Evolutionary conservation across 2,888 invertebrate species (phyloP).

Genomic region (Aradus depressus): DNA sequence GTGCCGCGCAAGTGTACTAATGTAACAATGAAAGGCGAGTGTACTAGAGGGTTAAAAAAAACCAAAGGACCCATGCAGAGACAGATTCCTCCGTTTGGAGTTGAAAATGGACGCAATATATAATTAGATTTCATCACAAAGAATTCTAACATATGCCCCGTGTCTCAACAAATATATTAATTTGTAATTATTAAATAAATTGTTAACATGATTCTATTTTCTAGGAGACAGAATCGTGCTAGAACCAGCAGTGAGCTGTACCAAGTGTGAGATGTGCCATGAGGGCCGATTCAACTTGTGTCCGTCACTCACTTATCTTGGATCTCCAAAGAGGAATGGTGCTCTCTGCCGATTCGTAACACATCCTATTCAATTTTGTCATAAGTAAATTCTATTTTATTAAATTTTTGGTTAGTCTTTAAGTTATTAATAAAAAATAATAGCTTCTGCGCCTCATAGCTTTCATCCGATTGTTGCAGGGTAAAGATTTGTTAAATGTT

Average conservation of each 20-base stretch:
- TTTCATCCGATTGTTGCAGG: not conserved
- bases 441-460: not conserved
- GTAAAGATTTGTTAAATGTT: not conserved
- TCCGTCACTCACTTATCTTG: not conserved
- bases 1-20: too few species aligned
- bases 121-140: too few species aligned
- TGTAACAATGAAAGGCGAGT: too few species aligned
- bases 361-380: not conserved
- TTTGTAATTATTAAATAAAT: too few species aligned
- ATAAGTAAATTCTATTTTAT: not conserved
- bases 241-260: slow-evolving; percentile 4
- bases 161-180: too few species aligned
- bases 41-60: too few species aligned
- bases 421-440: not conserved
- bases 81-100: too few species aligned
- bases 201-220: not conserved
- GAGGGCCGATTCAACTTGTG: not conserved
- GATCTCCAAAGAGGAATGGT: not conserved
- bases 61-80: too few species aligned
- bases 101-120: too few species aligned
- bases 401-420: not conserved
- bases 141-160: too few species aligned
- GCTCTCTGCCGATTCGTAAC: not conserved
- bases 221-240: slow-evolving; percentile 2
- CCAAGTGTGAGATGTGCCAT: not conserved